Evolutionary conservation across 2,113 vertebrate species (phyloP), one percentile per base, ranked within the genome.

Genomic region (Planiliza haematocheilus): DNA sequence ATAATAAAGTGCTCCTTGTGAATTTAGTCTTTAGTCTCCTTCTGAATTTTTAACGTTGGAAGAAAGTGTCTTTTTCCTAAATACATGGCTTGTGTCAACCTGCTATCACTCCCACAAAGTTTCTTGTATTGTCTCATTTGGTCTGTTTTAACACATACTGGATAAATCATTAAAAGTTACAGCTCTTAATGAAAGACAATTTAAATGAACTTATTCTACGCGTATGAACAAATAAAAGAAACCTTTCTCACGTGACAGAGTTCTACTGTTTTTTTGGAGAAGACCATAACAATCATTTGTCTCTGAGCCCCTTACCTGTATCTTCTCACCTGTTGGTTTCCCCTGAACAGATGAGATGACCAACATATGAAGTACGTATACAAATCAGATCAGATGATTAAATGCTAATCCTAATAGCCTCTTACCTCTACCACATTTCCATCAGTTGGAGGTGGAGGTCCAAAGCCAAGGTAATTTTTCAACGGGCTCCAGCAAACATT

Each of bases 1-100:
- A 30, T 86, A 87, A 87, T 86, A 89, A 87, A 82, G 81, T 81
- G 83, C 76, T 86, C 79, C 76, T 84, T 90, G 82, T 88, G 86
- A 82, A 65, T 81, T 56, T 55, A 74, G 72, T 80, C 61, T 76
- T n/a, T n/a, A n/a, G n/a, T n/a, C n/a, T n/a, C n/a, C 39, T 75
- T 74, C 68, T 81, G 45, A 75, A 60, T 86, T 59, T 53, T 79
- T 87, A 1, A 64, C 17, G 36, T 49, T 60, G 56, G 38, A 38
- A 38, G 46, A 30, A 30, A 30, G 12, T 39, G 17, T n/a, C 7
- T 55, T 61, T 48, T 45, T 73, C 36, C 8, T 71, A 36, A 82
- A 65, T 30, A 43, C 7, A 62, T 7, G 8, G 53, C 61, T 63
- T 52, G 16, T 76, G 18, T 77, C 8, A 56, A 61, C 60, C 20